phyloP scores from a whole-genome alignment of 2,888 invertebrate genomes.

The Habrosyne pyritoides region DNA sequence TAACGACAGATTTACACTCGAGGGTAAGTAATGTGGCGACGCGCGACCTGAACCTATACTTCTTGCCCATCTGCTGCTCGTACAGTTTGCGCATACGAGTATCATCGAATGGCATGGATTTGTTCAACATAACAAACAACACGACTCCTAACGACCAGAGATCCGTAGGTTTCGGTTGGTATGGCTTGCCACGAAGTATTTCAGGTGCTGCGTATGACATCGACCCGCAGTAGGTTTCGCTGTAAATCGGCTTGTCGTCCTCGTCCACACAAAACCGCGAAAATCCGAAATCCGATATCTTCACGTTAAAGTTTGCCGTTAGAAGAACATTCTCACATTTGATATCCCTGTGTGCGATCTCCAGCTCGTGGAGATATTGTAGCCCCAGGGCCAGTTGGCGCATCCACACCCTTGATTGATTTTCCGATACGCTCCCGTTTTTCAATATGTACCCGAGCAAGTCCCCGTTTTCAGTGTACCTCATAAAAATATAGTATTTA shows the following conservation, averaged over 20 bases:
- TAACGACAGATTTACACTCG: constrained; percentile 85
- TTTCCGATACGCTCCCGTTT: constrained; percentile 87
- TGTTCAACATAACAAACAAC: constrained; percentile 92
- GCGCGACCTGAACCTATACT: constrained; percentile 86
- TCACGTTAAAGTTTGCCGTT: constrained; percentile 89
- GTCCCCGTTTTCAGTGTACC: constrained; percentile 90
- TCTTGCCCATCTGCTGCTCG: constrained; percentile 84
- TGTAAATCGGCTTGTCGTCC: constrained; percentile 74
- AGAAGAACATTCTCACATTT: constrained; percentile 92
- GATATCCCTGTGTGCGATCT: constrained; percentile 90
- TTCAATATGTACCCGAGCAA: constrained; percentile 88
- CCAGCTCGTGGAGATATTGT: constrained; percentile 89
- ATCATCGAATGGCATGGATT: constrained; percentile 93
- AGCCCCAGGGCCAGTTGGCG: constrained; percentile 87
- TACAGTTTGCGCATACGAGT: constrained; percentile 88
- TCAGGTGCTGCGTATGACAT: constrained; percentile 95
- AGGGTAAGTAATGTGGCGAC: constrained; percentile 82
- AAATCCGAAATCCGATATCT: constrained; percentile 93
- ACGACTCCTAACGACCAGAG: constrained; percentile 92
- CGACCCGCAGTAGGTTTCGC: constrained; percentile 93
- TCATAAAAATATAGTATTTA: constrained; percentile 91
- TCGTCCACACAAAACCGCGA: constrained; percentile 78
- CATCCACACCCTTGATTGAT: constrained; percentile 88
- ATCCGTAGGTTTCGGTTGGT: constrained; percentile 88
- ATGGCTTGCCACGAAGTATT: constrained; percentile 89